Evolutionary conservation across 2,113 vertebrate species (phyloP).

Genomic region (Larimichthys crocea): DNA sequence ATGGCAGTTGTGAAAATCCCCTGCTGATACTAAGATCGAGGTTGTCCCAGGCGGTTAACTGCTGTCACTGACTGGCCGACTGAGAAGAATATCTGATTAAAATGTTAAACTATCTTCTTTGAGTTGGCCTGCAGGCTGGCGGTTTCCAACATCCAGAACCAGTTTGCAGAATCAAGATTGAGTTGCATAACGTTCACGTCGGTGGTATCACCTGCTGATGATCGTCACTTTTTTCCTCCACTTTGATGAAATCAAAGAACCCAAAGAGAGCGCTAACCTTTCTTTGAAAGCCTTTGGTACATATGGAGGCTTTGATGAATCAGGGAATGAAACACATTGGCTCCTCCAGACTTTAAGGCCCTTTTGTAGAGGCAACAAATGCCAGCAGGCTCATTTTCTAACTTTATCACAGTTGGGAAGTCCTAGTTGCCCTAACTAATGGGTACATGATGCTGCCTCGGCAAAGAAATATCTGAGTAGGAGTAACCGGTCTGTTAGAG

Average conservation of each 20-base stretch:
- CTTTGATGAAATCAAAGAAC: not conserved
- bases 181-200: not conserved
- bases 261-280: not conserved
- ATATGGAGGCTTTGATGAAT: conserved; percentile 30
- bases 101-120: not conserved
- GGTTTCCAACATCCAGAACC: not conserved
- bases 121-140: not conserved
- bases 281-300: not conserved
- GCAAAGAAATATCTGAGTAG: not conserved
- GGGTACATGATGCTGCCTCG: not conserved
- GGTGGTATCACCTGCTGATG: not conserved
- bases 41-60: not conserved
- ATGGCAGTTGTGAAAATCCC: conserved; percentile 7
- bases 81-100: not conserved
- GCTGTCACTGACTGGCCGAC: not conserved
- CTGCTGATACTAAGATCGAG: not conserved
- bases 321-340: not conserved
- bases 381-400: not conserved
- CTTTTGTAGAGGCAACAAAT: conserved; percentile 5
- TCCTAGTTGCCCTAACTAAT: not conserved
- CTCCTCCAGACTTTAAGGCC: not conserved
- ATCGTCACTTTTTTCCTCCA: not conserved
- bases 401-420: conserved; percentile 5
- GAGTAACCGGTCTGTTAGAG: not conserved
- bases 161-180: not conserved